These are phyloP conservation scores for Lepidothrix coronata DNA, from an alignment of 2,113 vertebrate species.

Conservation along the genomic window DNA sequence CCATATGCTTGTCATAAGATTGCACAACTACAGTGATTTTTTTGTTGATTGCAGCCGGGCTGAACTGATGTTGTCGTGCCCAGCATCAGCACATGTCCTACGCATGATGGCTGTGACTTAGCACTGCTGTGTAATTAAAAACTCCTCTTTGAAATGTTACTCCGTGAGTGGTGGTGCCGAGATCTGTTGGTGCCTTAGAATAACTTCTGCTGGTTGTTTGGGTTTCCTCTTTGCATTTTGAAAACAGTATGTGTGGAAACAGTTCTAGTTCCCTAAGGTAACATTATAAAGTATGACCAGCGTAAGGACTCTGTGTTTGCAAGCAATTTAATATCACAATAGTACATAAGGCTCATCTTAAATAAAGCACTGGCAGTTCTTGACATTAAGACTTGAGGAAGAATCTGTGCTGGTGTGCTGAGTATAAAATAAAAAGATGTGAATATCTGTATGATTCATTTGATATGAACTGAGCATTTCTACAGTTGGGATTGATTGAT, in stretches of 20 bases:
- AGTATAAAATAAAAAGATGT: background rate
- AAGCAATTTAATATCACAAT: background rate
- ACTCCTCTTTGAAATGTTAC: background rate
- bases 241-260: background rate
- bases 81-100: slow-evolving; percentile 13
- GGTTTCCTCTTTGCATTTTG: background rate
- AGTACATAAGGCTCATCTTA: background rate
- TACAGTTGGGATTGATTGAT: background rate
- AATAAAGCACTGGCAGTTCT: background rate
- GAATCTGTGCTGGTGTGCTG: background rate
- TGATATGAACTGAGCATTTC: background rate
- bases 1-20: slow-evolving; percentile 60
- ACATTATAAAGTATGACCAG: background rate
- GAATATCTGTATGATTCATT: background rate
- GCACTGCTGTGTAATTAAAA: background rate
- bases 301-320: background rate
- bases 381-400: background rate
- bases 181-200: background rate
- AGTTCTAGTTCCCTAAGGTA: background rate
- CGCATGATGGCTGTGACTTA: background rate
- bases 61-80: slow-evolving; percentile 9
- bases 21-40: slow-evolving; percentile 34
- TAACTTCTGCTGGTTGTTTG: background rate
- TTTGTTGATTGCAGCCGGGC: background rate
- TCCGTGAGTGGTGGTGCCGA: background rate